These are phyloP conservation scores for Muntiacus muntjak DNA, from an alignment of 2,113 vertebrate genomes.

Conservation along the genomic window DNA sequence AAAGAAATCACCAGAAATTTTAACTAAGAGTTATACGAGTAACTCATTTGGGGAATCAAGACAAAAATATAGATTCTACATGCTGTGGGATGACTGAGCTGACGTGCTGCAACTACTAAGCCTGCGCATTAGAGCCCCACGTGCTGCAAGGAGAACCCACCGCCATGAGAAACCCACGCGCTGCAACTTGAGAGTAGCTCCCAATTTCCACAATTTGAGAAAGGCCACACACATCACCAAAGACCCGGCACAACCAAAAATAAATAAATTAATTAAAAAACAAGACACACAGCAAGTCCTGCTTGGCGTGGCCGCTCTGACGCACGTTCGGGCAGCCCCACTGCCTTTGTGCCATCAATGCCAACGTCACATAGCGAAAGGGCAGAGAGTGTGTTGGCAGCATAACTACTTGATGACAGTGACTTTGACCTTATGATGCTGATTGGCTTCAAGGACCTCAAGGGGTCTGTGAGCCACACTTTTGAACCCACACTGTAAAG, in stretches of 20 bases:
- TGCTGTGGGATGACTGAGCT: not conserved
- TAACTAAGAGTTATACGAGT: not conserved
- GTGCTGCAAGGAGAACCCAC: not conserved
- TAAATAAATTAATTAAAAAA: not conserved
- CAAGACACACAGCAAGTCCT: not conserved
- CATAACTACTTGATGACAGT: fast-evolving
- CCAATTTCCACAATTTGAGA: not conserved
- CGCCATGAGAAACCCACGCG: fast-evolving
- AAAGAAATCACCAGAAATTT: not conserved
- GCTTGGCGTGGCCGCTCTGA: fast-evolving
- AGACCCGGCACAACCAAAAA: not conserved
- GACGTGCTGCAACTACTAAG: not conserved
- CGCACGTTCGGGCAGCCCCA: fast-evolving
- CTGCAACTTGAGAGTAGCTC: not conserved
- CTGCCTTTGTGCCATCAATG: fast-evolving
- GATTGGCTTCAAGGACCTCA: not conserved
- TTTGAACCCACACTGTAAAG: fast-evolving
- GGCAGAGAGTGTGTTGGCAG: fast-evolving
- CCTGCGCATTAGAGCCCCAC: fast-evolving
- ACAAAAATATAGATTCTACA: not conserved
- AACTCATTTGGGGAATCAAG: not conserved
- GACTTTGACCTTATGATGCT: fast-evolving
- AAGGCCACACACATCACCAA: not conserved
- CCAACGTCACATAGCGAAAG: fast-evolving
- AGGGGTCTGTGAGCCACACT: not conserved